Evolutionary conservation across 1,140 invertebrate genomes (phyloP), one percentile per base, ranked within the genome.

Genomic region (Sinella curviseta): DNA sequence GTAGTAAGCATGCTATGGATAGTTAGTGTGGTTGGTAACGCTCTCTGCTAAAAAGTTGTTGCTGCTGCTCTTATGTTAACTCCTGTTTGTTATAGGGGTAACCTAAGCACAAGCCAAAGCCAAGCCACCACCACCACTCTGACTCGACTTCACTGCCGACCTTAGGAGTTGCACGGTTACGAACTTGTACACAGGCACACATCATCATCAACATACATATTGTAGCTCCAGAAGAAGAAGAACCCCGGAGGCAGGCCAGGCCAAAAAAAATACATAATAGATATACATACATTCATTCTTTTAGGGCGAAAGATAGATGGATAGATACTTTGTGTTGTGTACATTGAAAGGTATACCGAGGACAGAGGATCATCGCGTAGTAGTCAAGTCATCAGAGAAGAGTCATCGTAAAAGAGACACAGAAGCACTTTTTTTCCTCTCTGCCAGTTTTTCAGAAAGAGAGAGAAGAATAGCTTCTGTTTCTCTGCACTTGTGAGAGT

Each of bases 111-210:
- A 82, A 48, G 39, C 39, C 8, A n/a, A n/a, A n/a, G n/a, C n/a
- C n/a, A n/a, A 48, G 20, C 39, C 39, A 48, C 39, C 39, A 48
- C 39, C 20, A 48, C 39, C 39, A 48, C 39, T 12, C 39, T 77
- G 82, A 80, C 82, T 82, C n/a, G 82, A 48, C 39, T 48, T 48
- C n/a, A n/a, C n/a, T n/a, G 57, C 77, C 82, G 82, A 82, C 82
- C 82, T 82, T 75, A 82, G 20, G 75, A 82, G 82, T 80, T 82
- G 75, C 82, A 80, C 79, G 77, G 79, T 80, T 77, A 80, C 82
- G 82, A 82, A 77, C 78, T 82, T 80, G 67, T 67, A 20, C 57
- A 12, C 24, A 48, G 20, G 8, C 39, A 48, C 8, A 20, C 20
- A 48, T 8, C 39, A 48, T 8, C 39, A n/a, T 8, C 24, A 65